phyloP scores from a whole-genome alignment of 2,888 invertebrate species.

The Tiliacea citrago region DNA sequence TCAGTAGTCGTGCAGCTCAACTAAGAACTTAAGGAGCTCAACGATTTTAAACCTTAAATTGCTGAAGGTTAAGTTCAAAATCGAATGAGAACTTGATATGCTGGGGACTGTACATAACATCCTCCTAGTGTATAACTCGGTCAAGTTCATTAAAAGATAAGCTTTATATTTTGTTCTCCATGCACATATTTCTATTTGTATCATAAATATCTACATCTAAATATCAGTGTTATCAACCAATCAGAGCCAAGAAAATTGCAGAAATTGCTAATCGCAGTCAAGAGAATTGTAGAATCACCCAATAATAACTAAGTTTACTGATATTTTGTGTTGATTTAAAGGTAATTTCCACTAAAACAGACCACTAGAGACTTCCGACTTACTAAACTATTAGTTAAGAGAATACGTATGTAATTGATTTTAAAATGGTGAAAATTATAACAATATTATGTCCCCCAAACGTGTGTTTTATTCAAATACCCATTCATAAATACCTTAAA shows the following conservation, averaged over 20 bases:
- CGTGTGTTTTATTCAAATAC: constrained; percentile 68
- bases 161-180: not conserved
- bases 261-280: constrained; percentile 7
- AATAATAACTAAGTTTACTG: not conserved
- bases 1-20: too few relatives aligned
- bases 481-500: not conserved
- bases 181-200: not conserved
- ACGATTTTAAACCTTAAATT: too few relatives aligned
- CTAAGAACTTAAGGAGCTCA: too few relatives aligned
- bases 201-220: not conserved
- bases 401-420: constrained; percentile 77
- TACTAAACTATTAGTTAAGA: constrained; percentile 72
- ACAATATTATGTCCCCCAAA: constrained; percentile 76
- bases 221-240: constrained; percentile 10
- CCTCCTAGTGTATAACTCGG: not conserved
- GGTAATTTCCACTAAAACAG: constrained; percentile 58
- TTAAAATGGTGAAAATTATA: constrained; percentile 79
- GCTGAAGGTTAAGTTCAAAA: too few relatives aligned
- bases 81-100: too few relatives aligned
- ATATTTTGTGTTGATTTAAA: not conserved
- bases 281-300: not conserved
- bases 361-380: constrained; percentile 67
- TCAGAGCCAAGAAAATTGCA: not conserved
- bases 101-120: not conserved
- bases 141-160: not conserved